Percentiles rank a stretch among this genome's conserved stretches.
Evolutionary conservation across 1,140 invertebrate genomes (phyloP).

Genomic region (Meloidogyne exigua): DNA sequence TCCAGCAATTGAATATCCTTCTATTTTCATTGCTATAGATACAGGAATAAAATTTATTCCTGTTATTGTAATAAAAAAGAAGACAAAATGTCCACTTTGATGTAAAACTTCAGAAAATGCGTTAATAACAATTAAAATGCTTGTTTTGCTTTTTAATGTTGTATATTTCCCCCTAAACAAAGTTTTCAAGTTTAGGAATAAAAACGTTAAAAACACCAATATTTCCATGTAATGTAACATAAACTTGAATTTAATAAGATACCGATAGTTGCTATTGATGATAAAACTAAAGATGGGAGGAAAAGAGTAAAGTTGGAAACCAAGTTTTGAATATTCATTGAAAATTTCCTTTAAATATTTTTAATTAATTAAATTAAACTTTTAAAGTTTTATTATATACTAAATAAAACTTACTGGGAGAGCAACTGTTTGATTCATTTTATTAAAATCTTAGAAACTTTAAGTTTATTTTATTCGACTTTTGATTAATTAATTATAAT

Average conservation of each 20-base stretch:
- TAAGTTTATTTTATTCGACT: too few relatives aligned
- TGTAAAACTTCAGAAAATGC: slow-evolving; percentile 6
- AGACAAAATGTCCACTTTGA: slow-evolving; percentile 10
- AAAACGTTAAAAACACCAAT: not conserved
- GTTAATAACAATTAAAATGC: not conserved
- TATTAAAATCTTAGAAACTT: too few relatives aligned
- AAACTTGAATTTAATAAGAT: not conserved
- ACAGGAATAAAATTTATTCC: slow-evolving; percentile 11
- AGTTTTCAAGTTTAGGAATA: not conserved
- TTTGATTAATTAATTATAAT: too few relatives aligned
- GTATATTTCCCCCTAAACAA: not conserved
- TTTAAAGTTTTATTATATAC: too few relatives aligned
- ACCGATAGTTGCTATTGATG: not conserved
- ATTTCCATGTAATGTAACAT: slow-evolving; percentile 1
- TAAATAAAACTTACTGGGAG: too few relatives aligned
- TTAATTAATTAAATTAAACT: too few relatives aligned
- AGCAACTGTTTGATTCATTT: too few relatives aligned
- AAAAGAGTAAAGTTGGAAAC: not conserved
- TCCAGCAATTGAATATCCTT: too few relatives aligned
- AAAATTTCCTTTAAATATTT: not conserved
- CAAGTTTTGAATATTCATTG: not conserved
- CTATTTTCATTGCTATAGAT: not conserved
- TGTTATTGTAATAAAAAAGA: slow-evolving; percentile 4
- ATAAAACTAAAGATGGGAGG: not conserved
- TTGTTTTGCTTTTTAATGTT: not conserved